Conservation (phyloP, 2,888 invertebrate species). For the Eupithecia dodoneata region DNA sequence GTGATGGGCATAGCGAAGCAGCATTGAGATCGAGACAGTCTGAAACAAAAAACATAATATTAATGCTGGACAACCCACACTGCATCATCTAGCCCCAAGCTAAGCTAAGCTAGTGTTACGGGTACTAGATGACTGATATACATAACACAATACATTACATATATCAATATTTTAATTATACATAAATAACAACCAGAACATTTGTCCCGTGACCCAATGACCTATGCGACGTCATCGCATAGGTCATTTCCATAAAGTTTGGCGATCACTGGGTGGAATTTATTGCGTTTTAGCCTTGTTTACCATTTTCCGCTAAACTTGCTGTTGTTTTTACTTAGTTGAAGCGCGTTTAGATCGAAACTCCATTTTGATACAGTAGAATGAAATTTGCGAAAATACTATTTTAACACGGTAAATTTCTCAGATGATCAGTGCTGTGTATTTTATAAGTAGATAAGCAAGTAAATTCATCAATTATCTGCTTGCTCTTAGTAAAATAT, state of each 20-base stretch:
- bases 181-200: no score
- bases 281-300: slow-evolving; percentile 23
- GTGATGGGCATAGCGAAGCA: slow-evolving; percentile 99
- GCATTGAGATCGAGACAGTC: slow-evolving; percentile 99
- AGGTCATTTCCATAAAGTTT: slow-evolving; percentile 38
- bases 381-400: background rate
- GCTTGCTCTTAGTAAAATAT: no score
- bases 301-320: slow-evolving; percentile 15
- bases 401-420: background rate
- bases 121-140: no score
- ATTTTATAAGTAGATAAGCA: no score
- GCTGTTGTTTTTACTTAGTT: slow-evolving; percentile 22
- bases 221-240: slow-evolving; percentile 17
- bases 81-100: no score
- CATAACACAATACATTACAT: no score
- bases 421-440: no score
- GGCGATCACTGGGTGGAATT: slow-evolving; percentile 44
- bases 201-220: no score
- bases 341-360: slow-evolving; percentile 1
- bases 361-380: slow-evolving; percentile 3
- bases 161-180: no score
- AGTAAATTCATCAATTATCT: no score
- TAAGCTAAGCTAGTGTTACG: no score
- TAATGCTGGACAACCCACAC: no score
- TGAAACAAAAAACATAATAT: slow-evolving; percentile 82